phyloP scores from a whole-genome alignment of 2,888 invertebrate species.

The Bombyx huttoni region DNA sequence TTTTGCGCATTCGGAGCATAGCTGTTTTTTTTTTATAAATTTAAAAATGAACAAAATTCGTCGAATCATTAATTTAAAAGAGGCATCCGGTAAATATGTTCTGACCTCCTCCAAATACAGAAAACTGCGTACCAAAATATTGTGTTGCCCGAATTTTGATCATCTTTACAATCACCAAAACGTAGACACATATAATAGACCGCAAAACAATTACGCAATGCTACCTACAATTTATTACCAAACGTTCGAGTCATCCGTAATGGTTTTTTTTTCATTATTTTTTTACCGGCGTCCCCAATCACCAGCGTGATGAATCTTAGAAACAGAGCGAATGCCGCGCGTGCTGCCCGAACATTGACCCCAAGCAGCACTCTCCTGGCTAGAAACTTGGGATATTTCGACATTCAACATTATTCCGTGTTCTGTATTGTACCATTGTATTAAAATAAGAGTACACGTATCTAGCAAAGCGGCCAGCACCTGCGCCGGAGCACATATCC shows the following conservation, averaged over 20 bases:
- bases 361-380: constrained; percentile 21
- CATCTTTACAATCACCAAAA: background rate
- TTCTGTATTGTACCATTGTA: background rate
- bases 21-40: too few relatives aligned
- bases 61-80: too few relatives aligned
- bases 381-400: constrained; percentile 7
- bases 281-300: constrained; percentile 19
- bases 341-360: constrained; percentile 32
- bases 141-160: background rate
- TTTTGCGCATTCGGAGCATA: background rate
- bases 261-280: constrained; percentile 10
- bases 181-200: background rate
- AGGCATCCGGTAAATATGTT: too few relatives aligned
- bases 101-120: too few relatives aligned
- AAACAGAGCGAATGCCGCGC: constrained; percentile 33
- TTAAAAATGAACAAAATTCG: too few relatives aligned
- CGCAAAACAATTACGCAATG: constrained; percentile 1
- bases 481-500: too few relatives aligned
- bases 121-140: too few relatives aligned
- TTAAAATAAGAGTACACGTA: background rate
- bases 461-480: too few relatives aligned
- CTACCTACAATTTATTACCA: constrained; percentile 8
- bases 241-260: constrained; percentile 8
- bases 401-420: background rate
- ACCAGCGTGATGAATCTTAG: constrained; percentile 37